Evolutionary conservation across 2,797 vertebrate species (phyloP).

Genomic region (Manis crassicaudata): DNA sequence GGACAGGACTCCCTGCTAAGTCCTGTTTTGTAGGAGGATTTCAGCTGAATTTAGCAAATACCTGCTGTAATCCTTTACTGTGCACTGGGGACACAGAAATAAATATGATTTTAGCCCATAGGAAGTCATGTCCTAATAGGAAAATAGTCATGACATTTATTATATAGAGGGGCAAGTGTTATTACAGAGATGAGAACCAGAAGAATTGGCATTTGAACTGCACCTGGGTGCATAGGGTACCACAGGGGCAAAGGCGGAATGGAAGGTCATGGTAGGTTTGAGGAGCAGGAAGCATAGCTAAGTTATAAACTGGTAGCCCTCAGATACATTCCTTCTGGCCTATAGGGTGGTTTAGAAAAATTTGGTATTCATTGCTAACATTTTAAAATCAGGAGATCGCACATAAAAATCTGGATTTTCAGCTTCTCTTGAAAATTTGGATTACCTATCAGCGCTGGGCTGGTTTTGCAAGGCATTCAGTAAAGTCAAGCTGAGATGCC

Average conservation of each 20-base stretch:
- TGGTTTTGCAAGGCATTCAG: constrained; percentile 6
- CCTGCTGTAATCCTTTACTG: background rate
- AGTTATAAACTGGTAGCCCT: background rate
- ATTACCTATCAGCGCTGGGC: background rate
- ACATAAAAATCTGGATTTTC: background rate
- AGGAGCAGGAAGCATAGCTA: background rate
- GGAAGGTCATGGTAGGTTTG: background rate
- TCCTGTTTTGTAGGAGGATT: background rate
- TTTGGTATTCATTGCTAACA: background rate
- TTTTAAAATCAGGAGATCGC: constrained; percentile 48
- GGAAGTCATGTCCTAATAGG: background rate
- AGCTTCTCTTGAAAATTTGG: constrained; percentile 14
- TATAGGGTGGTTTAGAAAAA: background rate
- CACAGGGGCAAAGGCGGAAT: background rate
- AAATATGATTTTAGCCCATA: background rate
- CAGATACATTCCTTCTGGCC: background rate
- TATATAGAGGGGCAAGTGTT: background rate
- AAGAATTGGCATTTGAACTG: background rate
- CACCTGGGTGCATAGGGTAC: background rate
- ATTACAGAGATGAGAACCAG: background rate
- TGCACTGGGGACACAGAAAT: background rate
- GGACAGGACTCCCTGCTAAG: background rate
- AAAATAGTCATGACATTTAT: background rate
- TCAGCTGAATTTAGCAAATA: background rate
- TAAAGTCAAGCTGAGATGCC: background rate